Base-by-base conservation (phyloP, 2,797 vertebrate species). In the Telmatherina bonti region DNA sequence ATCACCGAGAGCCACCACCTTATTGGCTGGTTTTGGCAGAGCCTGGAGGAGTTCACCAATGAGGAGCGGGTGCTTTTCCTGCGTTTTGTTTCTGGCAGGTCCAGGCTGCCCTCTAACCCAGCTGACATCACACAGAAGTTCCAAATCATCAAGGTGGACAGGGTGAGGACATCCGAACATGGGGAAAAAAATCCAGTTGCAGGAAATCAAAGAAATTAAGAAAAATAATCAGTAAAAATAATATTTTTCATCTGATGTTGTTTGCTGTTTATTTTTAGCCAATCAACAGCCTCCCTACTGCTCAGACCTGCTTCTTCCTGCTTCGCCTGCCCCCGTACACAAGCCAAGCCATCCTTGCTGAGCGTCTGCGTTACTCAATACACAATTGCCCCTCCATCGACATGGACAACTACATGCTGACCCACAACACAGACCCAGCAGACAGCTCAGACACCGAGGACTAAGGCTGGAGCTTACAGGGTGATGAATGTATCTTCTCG, bases 381-480 rank as follows among this genome's bases (percentile, higher is more conserved):
- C 94, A 96, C 90, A 96, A 96, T 90, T 95, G 95, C 63, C 93
- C 94, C 70, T 95, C 95, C 70, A 96, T 96, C 62, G 95, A 96
- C 89, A 95, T 95, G 95, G 95, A 96, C 89, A 95, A 95, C 89
- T 95, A 96, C 91, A 96, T 96, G 95, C 90, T 96, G 83, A 94
- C 94, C 11, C 93, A 95, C 85, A 95, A 95, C 92, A 94, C 93
- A 0, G 95, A 95, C 7, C 88, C 92, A 1, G 91, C 88, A 4
- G 94, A 95, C 74, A 92, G 90, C 75, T 95, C 94, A 1, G 95
- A 93, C 85, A 91, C 90, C 0, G 95, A 96, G 66, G 94, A 94
- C 78, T 95, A 83, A 95, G 15, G 31, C 64, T 27, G 45, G 53
- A 58, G 52, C 29, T 53, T 71, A 67, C 55, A 24, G 72, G 72